These are phyloP conservation scores for Aramus guarauna DNA, from an alignment of 2,113 vertebrate genomes.

Conservation along the genomic window DNA sequence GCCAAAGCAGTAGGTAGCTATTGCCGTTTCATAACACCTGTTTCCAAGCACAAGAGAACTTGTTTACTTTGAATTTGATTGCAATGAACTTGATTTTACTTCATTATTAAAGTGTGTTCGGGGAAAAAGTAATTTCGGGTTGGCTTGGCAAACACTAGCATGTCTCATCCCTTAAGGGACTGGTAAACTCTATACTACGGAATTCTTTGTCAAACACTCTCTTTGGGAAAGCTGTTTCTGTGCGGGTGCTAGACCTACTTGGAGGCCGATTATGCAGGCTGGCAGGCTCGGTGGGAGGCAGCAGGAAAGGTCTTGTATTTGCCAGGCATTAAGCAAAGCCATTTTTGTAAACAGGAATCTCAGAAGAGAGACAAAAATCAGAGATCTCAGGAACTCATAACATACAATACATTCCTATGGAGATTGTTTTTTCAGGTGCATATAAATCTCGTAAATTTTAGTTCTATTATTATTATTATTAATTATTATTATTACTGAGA, in stretches of 20 bases:
- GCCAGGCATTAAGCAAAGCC: background rate
- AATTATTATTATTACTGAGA: background rate
- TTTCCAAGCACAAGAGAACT: background rate
- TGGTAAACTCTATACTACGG: background rate
- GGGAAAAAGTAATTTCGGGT: background rate
- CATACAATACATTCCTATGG: fast-evolving
- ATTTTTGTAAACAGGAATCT: background rate
- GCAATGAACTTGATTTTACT: background rate
- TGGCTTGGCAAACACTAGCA: background rate
- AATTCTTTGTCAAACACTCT: background rate
- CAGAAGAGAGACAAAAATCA: background rate
- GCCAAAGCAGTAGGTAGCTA: background rate
- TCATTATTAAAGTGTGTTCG: background rate
- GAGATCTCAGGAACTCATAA: background rate
- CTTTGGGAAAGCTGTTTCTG: background rate
- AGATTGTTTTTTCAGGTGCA: background rate
- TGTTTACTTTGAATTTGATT: background rate
- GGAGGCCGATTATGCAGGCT: background rate
- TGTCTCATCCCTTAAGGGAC: background rate
- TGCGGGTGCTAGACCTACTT: background rate
- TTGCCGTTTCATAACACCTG: background rate
- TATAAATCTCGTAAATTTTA: background rate
- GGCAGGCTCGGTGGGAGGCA: background rate
- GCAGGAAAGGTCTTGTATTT: background rate
- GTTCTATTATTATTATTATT: background rate